These are phyloP conservation scores for Megaceryle torquata DNA, from an alignment of 2,113 vertebrate genomes.

Conservation along the genomic window DNA sequence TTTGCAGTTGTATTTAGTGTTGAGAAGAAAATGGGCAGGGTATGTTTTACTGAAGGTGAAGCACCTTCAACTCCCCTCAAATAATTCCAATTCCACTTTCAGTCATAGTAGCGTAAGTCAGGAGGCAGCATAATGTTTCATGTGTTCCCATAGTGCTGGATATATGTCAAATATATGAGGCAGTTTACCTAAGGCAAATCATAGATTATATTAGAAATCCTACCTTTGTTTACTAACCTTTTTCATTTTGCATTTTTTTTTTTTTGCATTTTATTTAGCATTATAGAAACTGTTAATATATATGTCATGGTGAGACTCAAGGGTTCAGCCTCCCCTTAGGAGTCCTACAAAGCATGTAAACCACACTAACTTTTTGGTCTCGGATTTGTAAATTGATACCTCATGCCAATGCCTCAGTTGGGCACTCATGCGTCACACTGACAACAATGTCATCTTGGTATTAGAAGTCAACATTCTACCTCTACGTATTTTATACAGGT, in stretches of 20 bases:
- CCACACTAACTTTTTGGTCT: background rate
- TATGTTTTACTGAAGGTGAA: background rate
- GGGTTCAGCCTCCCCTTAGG: background rate
- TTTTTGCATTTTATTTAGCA: background rate
- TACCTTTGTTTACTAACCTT: background rate
- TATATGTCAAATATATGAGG: background rate
- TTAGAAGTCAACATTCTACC: background rate
- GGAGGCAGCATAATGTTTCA: background rate
- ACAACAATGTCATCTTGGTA: fast-evolving
- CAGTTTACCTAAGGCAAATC: background rate
- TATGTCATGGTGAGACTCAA: background rate
- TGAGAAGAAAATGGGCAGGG: conserved; percentile 7
- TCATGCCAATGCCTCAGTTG: fast-evolving
- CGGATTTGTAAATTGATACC: background rate
- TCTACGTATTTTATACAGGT: background rate
- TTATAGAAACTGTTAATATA: background rate
- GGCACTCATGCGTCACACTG: fast-evolving
- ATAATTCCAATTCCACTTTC: conserved; percentile 23
- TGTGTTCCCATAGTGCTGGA: background rate
- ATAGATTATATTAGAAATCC: background rate
- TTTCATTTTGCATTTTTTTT: background rate
- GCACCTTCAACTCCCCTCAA: background rate
- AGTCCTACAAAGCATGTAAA: background rate
- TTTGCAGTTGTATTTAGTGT: background rate
- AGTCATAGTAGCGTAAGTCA: background rate